phyloP scores from a whole-genome alignment of 2,797 vertebrate species.

The Cynopterus sphinx region DNA sequence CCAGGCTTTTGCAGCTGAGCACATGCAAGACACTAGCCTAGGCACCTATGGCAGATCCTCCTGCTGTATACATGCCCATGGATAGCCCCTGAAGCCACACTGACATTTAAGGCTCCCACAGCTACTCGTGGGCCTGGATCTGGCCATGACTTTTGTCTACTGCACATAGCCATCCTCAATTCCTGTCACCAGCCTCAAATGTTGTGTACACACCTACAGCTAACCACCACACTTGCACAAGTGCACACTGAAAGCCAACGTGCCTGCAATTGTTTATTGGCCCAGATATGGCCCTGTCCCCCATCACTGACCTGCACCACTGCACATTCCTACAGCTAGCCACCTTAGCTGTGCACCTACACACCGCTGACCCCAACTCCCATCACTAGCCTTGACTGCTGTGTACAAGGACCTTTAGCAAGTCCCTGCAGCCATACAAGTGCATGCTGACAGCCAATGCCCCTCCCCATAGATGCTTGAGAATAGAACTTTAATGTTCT shows the following conservation, averaged over 20 bases:
- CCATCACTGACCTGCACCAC: neutral
- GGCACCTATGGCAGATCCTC: neutral
- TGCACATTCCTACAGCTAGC: neutral
- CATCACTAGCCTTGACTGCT: neutral
- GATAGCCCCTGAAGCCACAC: neutral
- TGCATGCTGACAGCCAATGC: neutral
- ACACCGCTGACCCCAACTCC: neutral
- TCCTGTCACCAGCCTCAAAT: neutral
- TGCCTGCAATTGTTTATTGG: neutral
- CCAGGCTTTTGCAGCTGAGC: neutral
- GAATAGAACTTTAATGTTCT: neutral
- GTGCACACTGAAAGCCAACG: neutral
- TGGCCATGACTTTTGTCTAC: neutral
- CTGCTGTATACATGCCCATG: neutral
- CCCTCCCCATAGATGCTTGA: neutral
- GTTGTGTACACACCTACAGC: neutral
- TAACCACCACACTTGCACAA: neutral
- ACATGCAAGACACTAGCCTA: neutral
- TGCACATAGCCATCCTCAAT: neutral
- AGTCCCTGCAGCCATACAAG: neutral
- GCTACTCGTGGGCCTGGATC: neutral
- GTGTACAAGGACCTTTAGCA: neutral
- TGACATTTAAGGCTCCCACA: neutral
- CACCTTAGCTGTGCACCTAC: too few species aligned
- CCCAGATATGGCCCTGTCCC: neutral